Conservation (phyloP, 2,113 vertebrate genomes). For the Sylvietta virens region DNA sequence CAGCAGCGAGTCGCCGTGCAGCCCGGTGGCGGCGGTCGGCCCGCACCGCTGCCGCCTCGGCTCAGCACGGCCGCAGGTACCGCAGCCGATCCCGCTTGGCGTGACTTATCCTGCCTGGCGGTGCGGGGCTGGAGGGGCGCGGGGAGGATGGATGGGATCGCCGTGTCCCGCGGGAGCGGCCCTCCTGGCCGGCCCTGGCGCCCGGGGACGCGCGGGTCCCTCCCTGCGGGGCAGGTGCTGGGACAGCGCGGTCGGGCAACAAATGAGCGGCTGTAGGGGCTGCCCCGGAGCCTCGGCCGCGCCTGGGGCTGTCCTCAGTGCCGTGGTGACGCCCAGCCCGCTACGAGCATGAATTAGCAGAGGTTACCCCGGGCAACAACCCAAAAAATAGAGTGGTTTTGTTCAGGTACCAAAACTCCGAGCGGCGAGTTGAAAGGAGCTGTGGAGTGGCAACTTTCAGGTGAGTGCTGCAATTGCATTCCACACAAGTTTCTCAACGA, state of each 20-base stretch:
- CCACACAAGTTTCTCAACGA: not conserved
- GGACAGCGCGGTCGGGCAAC: not conserved
- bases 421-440: not conserved
- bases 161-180: not conserved
- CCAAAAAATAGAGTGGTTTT: not conserved
- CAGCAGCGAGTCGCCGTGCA: slow-evolving; percentile 68
- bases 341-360: not conserved
- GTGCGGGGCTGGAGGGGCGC: not conserved
- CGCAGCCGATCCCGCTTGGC: not conserved
- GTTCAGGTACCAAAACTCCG: not conserved
- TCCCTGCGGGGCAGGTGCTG: not conserved
- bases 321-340: not conserved
- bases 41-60: not conserved
- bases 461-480: not conserved
- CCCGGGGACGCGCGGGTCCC: not conserved
- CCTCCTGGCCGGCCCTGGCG: not conserved
- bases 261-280: too few relatives aligned
- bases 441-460: not conserved
- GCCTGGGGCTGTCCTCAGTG: fast-evolving
- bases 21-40: not conserved
- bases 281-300: not conserved
- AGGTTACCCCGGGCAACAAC: not conserved
- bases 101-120: fast-evolving
- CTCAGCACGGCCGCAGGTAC: not conserved
- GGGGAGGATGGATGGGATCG: not conserved